Evolutionary conservation across 1,140 invertebrate genomes (phyloP), one percentile per base, ranked within the genome.

Genomic region (Ladona fulva): DNA sequence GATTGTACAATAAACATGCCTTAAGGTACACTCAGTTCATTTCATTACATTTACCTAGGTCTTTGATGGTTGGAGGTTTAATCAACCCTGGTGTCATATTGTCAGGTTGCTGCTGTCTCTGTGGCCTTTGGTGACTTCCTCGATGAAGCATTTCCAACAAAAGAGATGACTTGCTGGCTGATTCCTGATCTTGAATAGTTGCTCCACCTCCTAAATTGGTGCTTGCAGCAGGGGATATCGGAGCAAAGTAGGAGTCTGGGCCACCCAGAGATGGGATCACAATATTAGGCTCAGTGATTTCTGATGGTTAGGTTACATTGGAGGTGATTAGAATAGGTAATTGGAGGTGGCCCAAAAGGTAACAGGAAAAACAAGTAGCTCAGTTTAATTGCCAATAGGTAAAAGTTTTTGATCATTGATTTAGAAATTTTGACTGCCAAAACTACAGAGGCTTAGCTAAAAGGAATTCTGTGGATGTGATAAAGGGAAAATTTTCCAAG

Each of bases 161-260:
- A 42, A 86, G 88, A 25, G 84, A 82, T 74, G 80, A 77, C 76
- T 80, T 78, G 16, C 29, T 22, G 75, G 75, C 24, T 7, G 52
- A 66, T 3, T 75, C 74, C 24, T 42, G 24, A 75, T 75, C 74
- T 66, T 7, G 59, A 42, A 16, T 25, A 22, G 59, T 81, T 42
- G 25, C 24, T 78, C n/a, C 76, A 79, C 37, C 78, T 42, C 44
- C 76, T 14, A 12, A 80, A 16, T 37, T 52, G 80, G 82, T 85
- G 16, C 84, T 86, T 6, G 84, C 86, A 24, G 89, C 89, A n/a
- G 89, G 89, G 12, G 89, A 90, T 74, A 91, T 91, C 0, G 89
- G 90, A 14, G 88, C 87, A 80, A 91, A 90, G 76, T 89, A 90
- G n/a, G 87, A 83, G 73, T 89, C 88, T 0, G 87, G 87, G 77